phyloP scores from a whole-genome alignment of 2,113 vertebrate species.

The Syrrhaptes paradoxus region DNA sequence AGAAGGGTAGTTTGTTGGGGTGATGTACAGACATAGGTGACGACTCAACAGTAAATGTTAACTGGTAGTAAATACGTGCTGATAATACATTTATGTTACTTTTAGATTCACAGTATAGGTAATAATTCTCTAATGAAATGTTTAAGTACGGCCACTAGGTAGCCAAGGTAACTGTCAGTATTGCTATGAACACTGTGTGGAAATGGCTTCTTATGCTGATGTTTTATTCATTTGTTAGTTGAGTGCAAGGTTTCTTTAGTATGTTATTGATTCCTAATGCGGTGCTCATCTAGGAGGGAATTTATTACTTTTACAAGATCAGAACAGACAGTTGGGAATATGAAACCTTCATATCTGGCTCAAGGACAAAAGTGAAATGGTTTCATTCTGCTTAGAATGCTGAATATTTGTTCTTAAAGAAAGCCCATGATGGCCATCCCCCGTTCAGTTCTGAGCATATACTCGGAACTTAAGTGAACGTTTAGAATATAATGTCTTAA shows the following conservation, averaged over 20 bases:
- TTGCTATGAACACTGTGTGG: not conserved
- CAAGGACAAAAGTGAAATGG: not conserved
- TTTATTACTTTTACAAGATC: not conserved
- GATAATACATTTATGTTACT: not conserved
- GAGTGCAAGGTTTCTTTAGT: not conserved
- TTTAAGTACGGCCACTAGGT: not conserved
- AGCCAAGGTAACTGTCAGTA: not conserved
- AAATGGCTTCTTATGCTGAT: not conserved
- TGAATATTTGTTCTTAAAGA: not conserved
- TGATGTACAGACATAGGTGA: not conserved
- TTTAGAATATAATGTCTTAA: not conserved
- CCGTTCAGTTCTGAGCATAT: not conserved
- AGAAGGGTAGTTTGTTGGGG: not conserved
- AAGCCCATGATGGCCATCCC: not conserved
- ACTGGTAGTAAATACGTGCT: not conserved
- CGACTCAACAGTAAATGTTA: not conserved
- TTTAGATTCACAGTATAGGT: not conserved
- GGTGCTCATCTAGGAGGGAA: not conserved
- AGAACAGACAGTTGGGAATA: not conserved
- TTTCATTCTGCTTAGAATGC: not conserved
- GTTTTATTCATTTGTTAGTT: constrained; percentile 15
- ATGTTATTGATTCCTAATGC: not conserved
- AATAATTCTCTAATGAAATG: not conserved
- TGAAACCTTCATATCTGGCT: not conserved
- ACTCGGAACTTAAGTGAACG: not conserved